Conservation (phyloP, 2,797 vertebrate genomes). For the Rhynchonycteris naso region DNA sequence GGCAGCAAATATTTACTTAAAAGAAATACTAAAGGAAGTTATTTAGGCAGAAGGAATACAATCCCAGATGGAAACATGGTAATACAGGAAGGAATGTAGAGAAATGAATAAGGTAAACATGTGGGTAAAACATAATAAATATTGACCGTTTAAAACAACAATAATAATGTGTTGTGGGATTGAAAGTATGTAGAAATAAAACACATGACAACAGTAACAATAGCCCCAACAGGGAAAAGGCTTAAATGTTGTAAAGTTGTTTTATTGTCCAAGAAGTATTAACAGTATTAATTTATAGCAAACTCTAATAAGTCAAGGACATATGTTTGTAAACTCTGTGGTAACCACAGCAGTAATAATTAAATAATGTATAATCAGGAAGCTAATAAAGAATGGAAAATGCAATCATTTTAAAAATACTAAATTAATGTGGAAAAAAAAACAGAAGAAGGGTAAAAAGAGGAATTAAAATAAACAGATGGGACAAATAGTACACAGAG, state of each 20-base stretch:
- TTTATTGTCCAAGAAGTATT: constrained; percentile 30
- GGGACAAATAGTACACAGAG: background rate
- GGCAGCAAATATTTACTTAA: constrained; percentile 35
- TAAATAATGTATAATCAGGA: constrained; percentile 21
- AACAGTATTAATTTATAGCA: constrained; percentile 36
- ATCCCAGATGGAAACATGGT: constrained; percentile 31
- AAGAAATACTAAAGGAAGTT: constrained; percentile 51
- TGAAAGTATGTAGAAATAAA: constrained; percentile 59
- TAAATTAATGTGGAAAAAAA: background rate
- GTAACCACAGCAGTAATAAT: constrained; percentile 12
- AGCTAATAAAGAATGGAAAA: background rate
- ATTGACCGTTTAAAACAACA: constrained; percentile 60
- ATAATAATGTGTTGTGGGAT: constrained; percentile 46
- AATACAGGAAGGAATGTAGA: constrained; percentile 59
- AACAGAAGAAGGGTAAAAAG: background rate
- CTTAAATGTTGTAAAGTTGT: background rate
- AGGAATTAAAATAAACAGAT: background rate
- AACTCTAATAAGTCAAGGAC: constrained; percentile 32
- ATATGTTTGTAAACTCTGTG: constrained; percentile 27
- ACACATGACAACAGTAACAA: constrained; percentile 28
- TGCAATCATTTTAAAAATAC: constrained; percentile 18
- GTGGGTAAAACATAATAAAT: constrained; percentile 56
- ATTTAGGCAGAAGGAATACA: constrained; percentile 64
- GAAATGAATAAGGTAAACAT: constrained; percentile 52
- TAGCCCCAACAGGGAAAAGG: background rate